Evolutionary conservation across 2,797 vertebrate genomes (phyloP).

Genomic region (Pogonophryne albipinna): DNA sequence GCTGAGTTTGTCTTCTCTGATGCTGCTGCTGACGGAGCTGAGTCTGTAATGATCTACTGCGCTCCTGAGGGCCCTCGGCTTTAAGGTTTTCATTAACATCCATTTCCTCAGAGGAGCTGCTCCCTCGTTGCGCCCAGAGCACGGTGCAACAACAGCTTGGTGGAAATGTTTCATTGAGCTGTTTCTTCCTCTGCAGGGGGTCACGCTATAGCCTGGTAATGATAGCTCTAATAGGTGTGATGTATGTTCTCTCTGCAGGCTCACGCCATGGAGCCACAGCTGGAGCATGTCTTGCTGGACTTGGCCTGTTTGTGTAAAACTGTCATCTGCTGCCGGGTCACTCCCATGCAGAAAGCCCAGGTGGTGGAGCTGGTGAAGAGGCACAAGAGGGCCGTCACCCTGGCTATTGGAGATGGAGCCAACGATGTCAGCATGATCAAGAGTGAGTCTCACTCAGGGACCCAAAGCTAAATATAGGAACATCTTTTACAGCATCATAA

Average conservation of each 20-base stretch:
- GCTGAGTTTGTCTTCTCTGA: slow-evolving; percentile 26
- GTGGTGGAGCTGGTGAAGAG: slow-evolving; percentile 90
- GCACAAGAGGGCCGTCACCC: slow-evolving; percentile 83
- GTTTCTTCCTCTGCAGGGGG: slow-evolving; percentile 42
- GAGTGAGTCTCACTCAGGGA: slow-evolving; percentile 75
- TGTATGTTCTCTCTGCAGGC: slow-evolving; percentile 71
- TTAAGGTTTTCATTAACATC: slow-evolving; percentile 73
- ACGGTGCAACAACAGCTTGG: slow-evolving; percentile 9
- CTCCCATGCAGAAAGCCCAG: slow-evolving; percentile 89
- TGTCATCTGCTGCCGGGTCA: slow-evolving; percentile 90
- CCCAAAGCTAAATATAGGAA: not conserved
- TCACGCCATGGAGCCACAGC: slow-evolving; percentile 84
- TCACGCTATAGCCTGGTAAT: slow-evolving; percentile 23
- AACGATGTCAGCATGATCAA: slow-evolving; percentile 93
- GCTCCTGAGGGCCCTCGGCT: slow-evolving; percentile 52
- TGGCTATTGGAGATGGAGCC: slow-evolving; percentile 88
- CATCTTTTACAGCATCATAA: not conserved
- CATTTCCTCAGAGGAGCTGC: slow-evolving; percentile 52
- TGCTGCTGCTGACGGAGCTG: slow-evolving; percentile 43
- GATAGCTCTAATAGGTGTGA: slow-evolving; percentile 37
- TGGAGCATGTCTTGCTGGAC: slow-evolving; percentile 86
- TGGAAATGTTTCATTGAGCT: slow-evolving; percentile 31
- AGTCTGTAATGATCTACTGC: slow-evolving; percentile 62
- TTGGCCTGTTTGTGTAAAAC: slow-evolving; percentile 88
- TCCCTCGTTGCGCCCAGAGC: slow-evolving; percentile 39